Base-by-base conservation (phyloP, 2,113 vertebrate species). In the Podarcis muralis region DNA sequence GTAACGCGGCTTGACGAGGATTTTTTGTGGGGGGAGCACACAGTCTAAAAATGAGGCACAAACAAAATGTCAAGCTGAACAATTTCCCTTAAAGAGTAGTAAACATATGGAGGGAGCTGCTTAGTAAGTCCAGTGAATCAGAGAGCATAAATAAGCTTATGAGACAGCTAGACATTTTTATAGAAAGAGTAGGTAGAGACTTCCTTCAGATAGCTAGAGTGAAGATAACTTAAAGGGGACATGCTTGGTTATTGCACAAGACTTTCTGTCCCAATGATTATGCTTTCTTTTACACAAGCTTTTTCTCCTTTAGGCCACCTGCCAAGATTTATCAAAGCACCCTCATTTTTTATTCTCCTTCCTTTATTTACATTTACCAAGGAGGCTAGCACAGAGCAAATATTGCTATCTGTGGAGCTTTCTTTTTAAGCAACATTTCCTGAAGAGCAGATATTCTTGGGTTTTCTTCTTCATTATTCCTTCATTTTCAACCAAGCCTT, bases 71-170 rank as follows among this genome's bases (percentile, higher is more conserved):
- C 22, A 75, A 72, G 74, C 68, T 53, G 83, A 93, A 94, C 1
- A 1, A 82, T 92, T 91, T 71, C 13, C 4, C 3, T 87, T 84
- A 90, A 88, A 91, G 76, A 93, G 62, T n/a, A 89, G 81, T 23
- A 87, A 83, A 22, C 32, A 85, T 90, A 81, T 4, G 9, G 43
- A 93, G 82, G 30, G 84, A 89, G 79, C 48, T 91, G 43, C 83
- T 94, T 91, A 82, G 22, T 77, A 75, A 88, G 48, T 85, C 16
- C 89, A 35, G 71, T 62, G 88, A 89, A 82, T 92, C 86, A 86
- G 81, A 85, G 40, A 83, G 40, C 86, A 30, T 80, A 92, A 92
- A 79, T 66, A 95, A 93, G 77, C 66, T 90, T 93, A 89, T 89
- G 65, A 92, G 86, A 87, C 25, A 90, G 87, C 25, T 35, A 87